These are phyloP conservation scores for Perodicticus potto DNA, from an alignment of 2,797 vertebrate species.

Conservation along the genomic window DNA sequence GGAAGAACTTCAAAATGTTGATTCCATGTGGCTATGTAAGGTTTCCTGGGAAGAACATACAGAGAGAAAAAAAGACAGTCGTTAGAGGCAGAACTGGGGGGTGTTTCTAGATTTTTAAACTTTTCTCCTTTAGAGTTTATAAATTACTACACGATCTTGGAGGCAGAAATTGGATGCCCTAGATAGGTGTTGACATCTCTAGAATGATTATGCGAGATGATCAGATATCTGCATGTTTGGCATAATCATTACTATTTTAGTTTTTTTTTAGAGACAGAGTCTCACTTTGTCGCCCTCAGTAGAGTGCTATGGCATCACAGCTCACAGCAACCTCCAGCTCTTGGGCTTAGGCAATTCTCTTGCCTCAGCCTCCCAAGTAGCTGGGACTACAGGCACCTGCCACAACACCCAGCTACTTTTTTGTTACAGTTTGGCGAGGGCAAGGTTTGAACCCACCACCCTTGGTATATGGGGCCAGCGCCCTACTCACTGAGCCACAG, in stretches of 20 bases:
- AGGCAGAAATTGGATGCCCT: neutral
- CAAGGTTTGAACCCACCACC: too few species aligned
- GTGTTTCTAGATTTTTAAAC: neutral
- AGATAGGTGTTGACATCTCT: conserved; percentile 4
- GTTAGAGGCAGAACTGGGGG: neutral
- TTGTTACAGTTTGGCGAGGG: too few species aligned
- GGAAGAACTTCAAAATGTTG: neutral
- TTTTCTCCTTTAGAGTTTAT: neutral
- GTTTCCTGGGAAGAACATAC: neutral
- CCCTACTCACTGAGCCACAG: too few species aligned
- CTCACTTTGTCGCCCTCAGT: too few species aligned
- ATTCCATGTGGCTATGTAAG: neutral
- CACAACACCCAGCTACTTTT: too few species aligned
- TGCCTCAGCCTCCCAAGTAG: too few species aligned
- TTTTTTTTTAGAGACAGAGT: neutral
- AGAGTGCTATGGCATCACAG: too few species aligned
- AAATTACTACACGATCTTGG: neutral
- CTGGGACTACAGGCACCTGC: too few species aligned
- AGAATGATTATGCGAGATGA: neutral
- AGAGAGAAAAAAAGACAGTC: neutral
- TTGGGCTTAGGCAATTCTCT: too few species aligned
- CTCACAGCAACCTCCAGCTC: too few species aligned
- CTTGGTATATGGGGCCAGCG: too few species aligned
- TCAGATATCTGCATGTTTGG: neutral
- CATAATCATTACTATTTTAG: neutral